phyloP scores from a whole-genome alignment of 2,888 invertebrate species.

The Cantharis lateralis region DNA sequence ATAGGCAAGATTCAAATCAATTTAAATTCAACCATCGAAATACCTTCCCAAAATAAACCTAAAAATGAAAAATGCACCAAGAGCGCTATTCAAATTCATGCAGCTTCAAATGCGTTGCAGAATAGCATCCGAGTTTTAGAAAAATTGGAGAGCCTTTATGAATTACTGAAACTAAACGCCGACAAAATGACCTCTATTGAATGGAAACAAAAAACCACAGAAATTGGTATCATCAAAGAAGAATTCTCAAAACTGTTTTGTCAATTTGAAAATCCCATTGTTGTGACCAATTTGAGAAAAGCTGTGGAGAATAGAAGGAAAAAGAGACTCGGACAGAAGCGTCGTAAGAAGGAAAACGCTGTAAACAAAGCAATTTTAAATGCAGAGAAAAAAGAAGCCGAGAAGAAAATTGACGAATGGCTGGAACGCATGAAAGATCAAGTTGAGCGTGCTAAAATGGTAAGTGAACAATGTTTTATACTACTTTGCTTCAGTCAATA shows the following conservation, averaged over 20 bases:
- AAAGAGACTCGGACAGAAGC: conserved; percentile 58
- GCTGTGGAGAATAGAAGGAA: conserved; percentile 57
- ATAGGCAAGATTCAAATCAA: conserved; percentile 47
- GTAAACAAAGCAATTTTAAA: conserved; percentile 45
- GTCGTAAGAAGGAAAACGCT: conserved; percentile 52
- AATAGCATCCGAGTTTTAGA: conserved; percentile 48
- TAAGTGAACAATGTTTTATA: conserved; percentile 36
- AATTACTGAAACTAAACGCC: conserved; percentile 56
- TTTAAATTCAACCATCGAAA: conserved; percentile 40
- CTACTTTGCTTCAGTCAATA: neutral
- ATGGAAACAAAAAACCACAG: conserved; percentile 61
- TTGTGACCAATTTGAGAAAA: conserved; percentile 55
- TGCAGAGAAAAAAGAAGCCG: conserved; percentile 57
- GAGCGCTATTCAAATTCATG: conserved; percentile 47
- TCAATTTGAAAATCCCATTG: conserved; percentile 53
- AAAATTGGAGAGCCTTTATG: conserved; percentile 53
- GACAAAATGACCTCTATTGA: conserved; percentile 58
- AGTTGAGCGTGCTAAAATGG: conserved; percentile 65
- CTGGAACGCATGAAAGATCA: conserved; percentile 67
- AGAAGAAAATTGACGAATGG: conserved; percentile 69
- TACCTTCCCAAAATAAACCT: conserved; percentile 14
- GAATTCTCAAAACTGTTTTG: conserved; percentile 55
- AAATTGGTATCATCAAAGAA: conserved; percentile 58
- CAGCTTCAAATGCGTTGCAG: conserved; percentile 48
- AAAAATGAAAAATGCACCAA: conserved; percentile 12